Percentiles rank a stretch among this genome's conserved stretches.
These are phyloP conservation scores for Scalopus aquaticus DNA, from an alignment of 2,113 vertebrate genomes.

Conservation along the genomic window DNA sequence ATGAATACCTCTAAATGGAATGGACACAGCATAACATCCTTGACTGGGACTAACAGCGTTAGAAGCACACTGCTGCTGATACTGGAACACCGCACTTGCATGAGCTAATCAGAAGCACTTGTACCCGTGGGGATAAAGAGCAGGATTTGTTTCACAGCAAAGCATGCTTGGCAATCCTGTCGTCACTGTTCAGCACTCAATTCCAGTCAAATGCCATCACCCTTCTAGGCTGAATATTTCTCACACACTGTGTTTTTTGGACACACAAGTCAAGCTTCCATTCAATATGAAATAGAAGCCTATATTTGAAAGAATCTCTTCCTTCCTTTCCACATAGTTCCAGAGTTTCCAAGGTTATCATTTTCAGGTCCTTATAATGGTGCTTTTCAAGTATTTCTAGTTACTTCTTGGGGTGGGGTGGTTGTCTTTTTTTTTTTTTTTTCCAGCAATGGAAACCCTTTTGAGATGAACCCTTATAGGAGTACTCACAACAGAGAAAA, in stretches of 20 bases:
- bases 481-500: background rate
- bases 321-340: background rate
- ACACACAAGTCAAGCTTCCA: background rate
- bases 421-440: too few relatives aligned
- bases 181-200: too few relatives aligned
- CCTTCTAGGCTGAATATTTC: background rate
- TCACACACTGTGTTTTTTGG: background rate
- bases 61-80: background rate
- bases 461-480: background rate
- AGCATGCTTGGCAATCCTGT: accelerated
- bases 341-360: background rate
- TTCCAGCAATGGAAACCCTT: background rate
- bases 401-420: background rate
- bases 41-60: background rate
- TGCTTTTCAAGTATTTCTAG: background rate
- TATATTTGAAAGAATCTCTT: background rate
- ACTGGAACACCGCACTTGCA: background rate
- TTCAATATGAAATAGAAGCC: background rate
- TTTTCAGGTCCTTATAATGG: background rate
- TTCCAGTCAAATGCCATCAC: background rate
- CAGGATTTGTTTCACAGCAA: background rate
- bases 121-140: accelerated
- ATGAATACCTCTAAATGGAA: background rate
- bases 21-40: background rate
- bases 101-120: background rate